A percentile compares a stretch with the other conserved stretches of the same genome.
Conservation (phyloP, 1,140 invertebrate species). For the Hesperophylax magnus region DNA sequence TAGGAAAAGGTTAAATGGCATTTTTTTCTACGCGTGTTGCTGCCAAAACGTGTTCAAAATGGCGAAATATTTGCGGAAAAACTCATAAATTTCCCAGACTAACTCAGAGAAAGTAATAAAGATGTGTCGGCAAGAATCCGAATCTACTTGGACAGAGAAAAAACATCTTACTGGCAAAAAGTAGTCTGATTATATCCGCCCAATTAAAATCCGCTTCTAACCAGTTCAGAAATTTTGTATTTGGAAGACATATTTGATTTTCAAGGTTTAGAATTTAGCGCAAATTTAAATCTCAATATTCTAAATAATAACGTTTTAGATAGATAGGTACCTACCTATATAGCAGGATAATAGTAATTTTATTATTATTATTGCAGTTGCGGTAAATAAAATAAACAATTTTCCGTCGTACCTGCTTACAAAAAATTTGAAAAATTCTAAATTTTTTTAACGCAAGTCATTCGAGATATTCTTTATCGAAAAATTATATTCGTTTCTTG, state of each 20-base stretch:
- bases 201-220: neutral
- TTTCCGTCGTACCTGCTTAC: no score
- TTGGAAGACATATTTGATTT: neutral
- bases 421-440: no score
- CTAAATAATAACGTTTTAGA: no score
- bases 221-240: neutral
- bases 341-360: no score
- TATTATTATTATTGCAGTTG: no score
- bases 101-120: neutral
- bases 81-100: neutral
- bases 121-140: neutral
- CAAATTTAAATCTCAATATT: no score
- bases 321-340: no score
- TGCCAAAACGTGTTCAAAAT: neutral
- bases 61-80: neutral
- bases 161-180: constrained; percentile 3
- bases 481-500: no score
- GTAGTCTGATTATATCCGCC: neutral
- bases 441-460: no score
- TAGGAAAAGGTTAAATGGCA: neutral
- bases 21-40: neutral
- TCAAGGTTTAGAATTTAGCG: no score
- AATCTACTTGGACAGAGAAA: neutral
- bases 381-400: no score
- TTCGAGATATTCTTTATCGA: no score